These are phyloP conservation scores for Drosophila bipectinata DNA, from an alignment of 1,140 invertebrate genomes.

Conservation along the genomic window DNA sequence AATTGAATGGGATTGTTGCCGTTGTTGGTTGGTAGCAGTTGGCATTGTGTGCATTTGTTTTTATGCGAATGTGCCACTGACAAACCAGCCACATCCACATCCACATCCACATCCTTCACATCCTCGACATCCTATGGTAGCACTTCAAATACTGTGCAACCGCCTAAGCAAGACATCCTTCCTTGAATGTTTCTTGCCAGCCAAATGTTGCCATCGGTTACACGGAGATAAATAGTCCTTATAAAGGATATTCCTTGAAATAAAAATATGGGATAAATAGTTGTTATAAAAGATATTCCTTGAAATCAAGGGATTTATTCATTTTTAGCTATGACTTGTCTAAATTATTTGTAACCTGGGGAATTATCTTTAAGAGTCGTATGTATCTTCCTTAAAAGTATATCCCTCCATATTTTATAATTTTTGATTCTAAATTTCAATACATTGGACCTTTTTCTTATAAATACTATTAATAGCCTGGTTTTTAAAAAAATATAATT, in stretches of 20 bases:
- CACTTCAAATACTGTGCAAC: slow-evolving; percentile 38
- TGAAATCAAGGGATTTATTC: too few species aligned
- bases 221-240: slow-evolving; percentile 1
- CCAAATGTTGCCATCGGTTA: slow-evolving; percentile 61
- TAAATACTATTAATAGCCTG: too few species aligned
- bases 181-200: slow-evolving; percentile 79
- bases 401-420: too few species aligned
- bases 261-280: background rate
- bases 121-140: slow-evolving; percentile 13
- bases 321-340: too few species aligned
- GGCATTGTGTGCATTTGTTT: slow-evolving; percentile 64
- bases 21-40: slow-evolving; percentile 32
- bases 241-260: background rate
- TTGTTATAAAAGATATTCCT: background rate
- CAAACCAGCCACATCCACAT: slow-evolving; percentile 18
- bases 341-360: too few species aligned
- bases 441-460: too few species aligned
- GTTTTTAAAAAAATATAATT: too few species aligned
- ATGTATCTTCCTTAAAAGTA: too few species aligned
- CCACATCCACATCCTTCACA: slow-evolving; percentile 17
- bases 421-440: too few species aligned
- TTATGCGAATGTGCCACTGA: slow-evolving; percentile 56
- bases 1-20: slow-evolving; percentile 54
- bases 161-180: slow-evolving; percentile 76
- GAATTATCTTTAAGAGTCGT: too few species aligned